These are phyloP conservation scores for Oryzias woworae DNA, from an alignment of 2,113 vertebrate species.

Conservation along the genomic window DNA sequence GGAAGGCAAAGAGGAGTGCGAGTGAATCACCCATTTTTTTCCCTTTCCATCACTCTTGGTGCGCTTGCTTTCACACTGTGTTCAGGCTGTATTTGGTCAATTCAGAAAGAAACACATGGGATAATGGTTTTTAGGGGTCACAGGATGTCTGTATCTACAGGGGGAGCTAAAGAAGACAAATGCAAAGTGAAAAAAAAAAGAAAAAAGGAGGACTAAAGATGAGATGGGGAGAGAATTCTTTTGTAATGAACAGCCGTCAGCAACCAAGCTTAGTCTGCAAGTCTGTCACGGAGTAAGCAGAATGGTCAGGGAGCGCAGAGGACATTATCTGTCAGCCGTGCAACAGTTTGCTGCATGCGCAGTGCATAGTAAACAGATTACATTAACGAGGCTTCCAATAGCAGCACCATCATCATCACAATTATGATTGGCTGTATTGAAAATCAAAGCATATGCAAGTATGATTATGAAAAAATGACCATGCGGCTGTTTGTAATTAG, in stretches of 20 bases:
- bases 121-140: slow-evolving; percentile 20
- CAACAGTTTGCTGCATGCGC: slow-evolving; percentile 3
- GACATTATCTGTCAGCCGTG: slow-evolving; percentile 19
- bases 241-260: slow-evolving; percentile 38
- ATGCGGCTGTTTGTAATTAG: slow-evolving; percentile 58
- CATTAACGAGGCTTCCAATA: slow-evolving; percentile 39
- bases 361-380: slow-evolving; percentile 18
- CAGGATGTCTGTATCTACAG: slow-evolving; percentile 9
- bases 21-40: not conserved
- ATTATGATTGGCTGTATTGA: slow-evolving; percentile 32
- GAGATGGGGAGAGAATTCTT: not conserved
- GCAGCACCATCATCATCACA: slow-evolving; percentile 42
- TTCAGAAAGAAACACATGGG: slow-evolving; percentile 23
- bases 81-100: slow-evolving; percentile 27
- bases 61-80: not conserved
- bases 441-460: slow-evolving; percentile 49
- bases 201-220: slow-evolving; percentile 44
- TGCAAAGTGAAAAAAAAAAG: slow-evolving; percentile 38
- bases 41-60: not conserved
- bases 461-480: slow-evolving; percentile 55
- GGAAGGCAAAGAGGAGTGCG: slow-evolving; percentile 35
- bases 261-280: slow-evolving; percentile 5
- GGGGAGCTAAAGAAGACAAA: slow-evolving; percentile 35
- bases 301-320: slow-evolving; percentile 9
- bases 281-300: slow-evolving; percentile 6